Evolutionary conservation across 2,113 vertebrate species (phyloP).

Genomic region (Lampris incognitus): DNA sequence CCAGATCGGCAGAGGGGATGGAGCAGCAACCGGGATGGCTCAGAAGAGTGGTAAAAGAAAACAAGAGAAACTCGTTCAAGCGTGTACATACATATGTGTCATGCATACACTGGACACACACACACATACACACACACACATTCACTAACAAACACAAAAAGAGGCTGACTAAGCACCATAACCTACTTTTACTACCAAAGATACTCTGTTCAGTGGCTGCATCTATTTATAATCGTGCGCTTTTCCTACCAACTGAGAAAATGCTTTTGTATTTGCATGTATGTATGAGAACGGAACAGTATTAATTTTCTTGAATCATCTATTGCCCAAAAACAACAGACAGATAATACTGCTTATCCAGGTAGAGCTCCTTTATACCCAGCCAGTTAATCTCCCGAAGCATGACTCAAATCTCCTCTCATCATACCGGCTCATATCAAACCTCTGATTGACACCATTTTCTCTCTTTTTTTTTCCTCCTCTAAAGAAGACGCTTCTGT

Average conservation of each 20-base stretch:
- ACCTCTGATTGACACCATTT: conserved; percentile 54
- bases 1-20: too few relatives aligned
- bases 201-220: conserved; percentile 44
- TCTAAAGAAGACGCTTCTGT: conserved; percentile 37
- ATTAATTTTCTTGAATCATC: conserved; percentile 63
- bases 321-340: conserved; percentile 63
- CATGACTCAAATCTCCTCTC: conserved; percentile 52
- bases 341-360: conserved; percentile 60
- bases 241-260: conserved; percentile 50
- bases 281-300: conserved; percentile 41
- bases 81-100: conserved; percentile 15
- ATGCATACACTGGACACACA: conserved; percentile 7
- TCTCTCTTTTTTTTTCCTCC: conserved; percentile 15
- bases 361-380: conserved; percentile 50
- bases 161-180: conserved; percentile 60
- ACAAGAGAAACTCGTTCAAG: conserved; percentile 3
- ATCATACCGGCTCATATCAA: conserved; percentile 54
- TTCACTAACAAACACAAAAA: conserved; percentile 33
- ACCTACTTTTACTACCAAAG: conserved; percentile 58
- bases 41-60: conserved; percentile 19
- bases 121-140: conserved; percentile 11
- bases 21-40: neutral
- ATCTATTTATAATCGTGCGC: conserved; percentile 64
- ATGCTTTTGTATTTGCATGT: conserved; percentile 48
- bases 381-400: conserved; percentile 60